Conservation (phyloP, 1,140 invertebrate species). For the Littorina saxatilis region DNA sequence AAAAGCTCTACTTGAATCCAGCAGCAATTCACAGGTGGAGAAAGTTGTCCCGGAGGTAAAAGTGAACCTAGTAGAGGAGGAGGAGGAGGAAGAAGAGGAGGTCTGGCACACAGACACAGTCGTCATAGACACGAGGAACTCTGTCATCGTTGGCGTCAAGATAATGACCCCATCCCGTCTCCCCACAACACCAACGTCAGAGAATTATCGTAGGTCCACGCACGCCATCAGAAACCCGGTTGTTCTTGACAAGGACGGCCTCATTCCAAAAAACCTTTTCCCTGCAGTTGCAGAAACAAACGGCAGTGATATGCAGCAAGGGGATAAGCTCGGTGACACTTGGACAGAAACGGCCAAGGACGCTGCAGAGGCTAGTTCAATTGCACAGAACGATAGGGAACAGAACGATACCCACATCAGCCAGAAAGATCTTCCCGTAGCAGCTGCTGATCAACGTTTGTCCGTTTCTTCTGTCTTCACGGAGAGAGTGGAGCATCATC, state of each 20-base stretch:
- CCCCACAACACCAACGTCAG: constrained; percentile 57
- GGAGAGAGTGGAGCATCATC: constrained; percentile 8
- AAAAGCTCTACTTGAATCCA: constrained; percentile 56
- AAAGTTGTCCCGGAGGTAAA: neutral
- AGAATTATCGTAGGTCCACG: constrained; percentile 63
- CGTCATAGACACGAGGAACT: constrained; percentile 17
- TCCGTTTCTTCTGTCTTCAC: neutral
- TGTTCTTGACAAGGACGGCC: constrained; percentile 41
- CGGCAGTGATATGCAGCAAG: neutral
- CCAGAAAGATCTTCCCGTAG: no score
- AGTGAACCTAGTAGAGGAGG: neutral
- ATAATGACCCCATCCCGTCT: constrained; percentile 53
- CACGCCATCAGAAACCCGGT: constrained; percentile 63
- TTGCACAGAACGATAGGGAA: no score
- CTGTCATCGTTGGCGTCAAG: constrained; percentile 25
- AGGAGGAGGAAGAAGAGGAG: neutral
- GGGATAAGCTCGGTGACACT: no score
- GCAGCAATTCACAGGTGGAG: constrained; percentile 3
- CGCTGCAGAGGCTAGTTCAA: no score
- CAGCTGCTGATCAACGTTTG: no score
- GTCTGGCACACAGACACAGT: constrained; percentile 29
- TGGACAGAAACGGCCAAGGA: no score
- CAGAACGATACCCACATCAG: no score
- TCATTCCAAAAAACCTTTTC: constrained; percentile 4
- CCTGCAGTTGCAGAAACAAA: neutral